Evolutionary conservation across 2,797 vertebrate genomes (phyloP).

Genomic region (Neosilurus mollespiculum): DNA sequence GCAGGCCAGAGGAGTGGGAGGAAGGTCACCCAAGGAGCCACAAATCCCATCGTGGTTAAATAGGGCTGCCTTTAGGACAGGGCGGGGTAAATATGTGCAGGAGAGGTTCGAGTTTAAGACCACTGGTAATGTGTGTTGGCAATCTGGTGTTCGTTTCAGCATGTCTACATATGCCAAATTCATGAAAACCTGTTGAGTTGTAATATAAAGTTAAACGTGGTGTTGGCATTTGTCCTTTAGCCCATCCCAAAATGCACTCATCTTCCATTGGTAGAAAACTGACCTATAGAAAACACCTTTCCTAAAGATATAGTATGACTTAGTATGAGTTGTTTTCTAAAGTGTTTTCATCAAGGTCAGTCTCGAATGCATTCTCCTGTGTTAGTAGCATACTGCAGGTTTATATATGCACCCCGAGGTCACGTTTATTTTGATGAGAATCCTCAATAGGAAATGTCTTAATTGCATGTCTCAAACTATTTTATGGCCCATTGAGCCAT

Average conservation of each 20-base stretch:
- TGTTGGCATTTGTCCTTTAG: slow-evolving; percentile 13
- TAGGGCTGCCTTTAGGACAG: slow-evolving; percentile 24
- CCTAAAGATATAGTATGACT: not conserved
- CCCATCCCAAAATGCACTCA: not conserved
- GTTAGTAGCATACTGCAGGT: slow-evolving; percentile 27
- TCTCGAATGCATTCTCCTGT: not conserved
- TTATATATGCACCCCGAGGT: slow-evolving; percentile 37
- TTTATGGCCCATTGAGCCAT: slow-evolving; percentile 46
- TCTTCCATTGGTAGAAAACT: slow-evolving; percentile 13
- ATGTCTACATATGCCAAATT: not conserved
- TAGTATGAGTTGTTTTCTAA: not conserved
- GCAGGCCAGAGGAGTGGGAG: slow-evolving; percentile 77
- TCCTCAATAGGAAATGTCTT: slow-evolving; percentile 37
- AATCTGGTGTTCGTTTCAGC: not conserved
- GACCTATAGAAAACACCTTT: not conserved
- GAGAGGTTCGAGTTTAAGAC: slow-evolving; percentile 29
- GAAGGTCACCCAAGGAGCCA: slow-evolving; percentile 77
- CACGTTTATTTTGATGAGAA: slow-evolving; percentile 46
- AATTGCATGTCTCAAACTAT: slow-evolving; percentile 42
- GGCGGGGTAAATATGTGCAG: slow-evolving; percentile 24
- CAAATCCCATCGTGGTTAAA: slow-evolving; percentile 72
- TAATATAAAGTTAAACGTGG: slow-evolving; percentile 8
- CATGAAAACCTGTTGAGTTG: not conserved
- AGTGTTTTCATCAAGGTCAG: slow-evolving; percentile 9
- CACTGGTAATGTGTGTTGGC: slow-evolving; percentile 1